These are phyloP conservation scores for Pedicia rivosa DNA, from an alignment of 2,888 invertebrate genomes.

Conservation along the genomic window DNA sequence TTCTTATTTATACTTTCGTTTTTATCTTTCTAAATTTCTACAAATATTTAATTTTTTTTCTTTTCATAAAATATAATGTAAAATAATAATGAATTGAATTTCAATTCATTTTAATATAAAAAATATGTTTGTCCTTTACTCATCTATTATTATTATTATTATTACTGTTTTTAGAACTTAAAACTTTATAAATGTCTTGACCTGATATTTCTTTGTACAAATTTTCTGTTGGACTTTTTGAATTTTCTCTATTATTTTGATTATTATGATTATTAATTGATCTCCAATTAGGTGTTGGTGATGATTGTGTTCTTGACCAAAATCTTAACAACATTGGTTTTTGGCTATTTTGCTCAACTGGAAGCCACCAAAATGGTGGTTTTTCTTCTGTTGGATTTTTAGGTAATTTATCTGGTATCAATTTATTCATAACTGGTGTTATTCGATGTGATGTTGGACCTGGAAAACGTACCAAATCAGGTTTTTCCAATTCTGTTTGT, in stretches of 20 bases:
- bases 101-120: no score
- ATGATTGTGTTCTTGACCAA: slow-evolving; percentile 18
- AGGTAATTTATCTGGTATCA: background rate
- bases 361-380: slow-evolving; percentile 27
- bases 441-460: slow-evolving; percentile 6
- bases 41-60: no score
- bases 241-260: slow-evolving; percentile 10
- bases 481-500: background rate
- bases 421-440: background rate
- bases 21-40: no score
- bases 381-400: background rate
- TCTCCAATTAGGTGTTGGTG: slow-evolving; percentile 2
- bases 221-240: slow-evolving; percentile 12
- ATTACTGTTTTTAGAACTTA: slow-evolving; percentile 7
- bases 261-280: slow-evolving; percentile 6
- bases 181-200: slow-evolving; percentile 11
- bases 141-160: slow-evolving; percentile 6
- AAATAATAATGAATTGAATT: no score
- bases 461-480: slow-evolving; percentile 10
- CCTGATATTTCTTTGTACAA: slow-evolving; percentile 10
- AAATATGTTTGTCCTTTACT: no score
- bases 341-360: slow-evolving; percentile 20
- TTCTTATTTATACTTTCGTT: no score
- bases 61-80: no score
- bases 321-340: slow-evolving; percentile 24